phyloP scores from a whole-genome alignment of 2,113 vertebrate genomes.

The Mesembrinibis cayennensis region DNA sequence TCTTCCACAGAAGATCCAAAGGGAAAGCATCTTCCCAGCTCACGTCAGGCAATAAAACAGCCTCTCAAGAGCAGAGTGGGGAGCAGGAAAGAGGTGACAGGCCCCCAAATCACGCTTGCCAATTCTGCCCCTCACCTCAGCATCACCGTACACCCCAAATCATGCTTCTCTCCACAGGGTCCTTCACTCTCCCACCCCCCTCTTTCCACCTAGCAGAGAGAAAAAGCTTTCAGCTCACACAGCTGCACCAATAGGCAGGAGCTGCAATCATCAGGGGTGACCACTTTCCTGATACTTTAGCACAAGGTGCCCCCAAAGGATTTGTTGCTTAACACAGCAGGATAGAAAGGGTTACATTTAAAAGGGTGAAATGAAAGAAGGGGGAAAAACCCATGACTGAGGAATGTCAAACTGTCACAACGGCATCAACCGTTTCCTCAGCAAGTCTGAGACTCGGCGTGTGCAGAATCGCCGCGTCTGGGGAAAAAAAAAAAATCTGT shows the following conservation, averaged over 20 bases:
- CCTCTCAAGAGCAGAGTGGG: rapidly evolving
- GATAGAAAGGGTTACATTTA: not conserved
- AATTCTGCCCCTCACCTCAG: not conserved
- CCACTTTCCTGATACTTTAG: not conserved
- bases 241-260: not conserved
- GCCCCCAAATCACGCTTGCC: rapidly evolving
- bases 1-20: not conserved
- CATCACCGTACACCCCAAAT: not conserved
- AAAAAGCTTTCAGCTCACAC: not conserved
- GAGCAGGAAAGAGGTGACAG: not conserved
- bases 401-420: constrained; percentile 44
- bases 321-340: not conserved
- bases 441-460: constrained; percentile 6
- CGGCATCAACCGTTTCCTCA: constrained; percentile 47
- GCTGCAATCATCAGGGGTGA: not conserved
- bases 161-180: not conserved
- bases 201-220: not conserved
- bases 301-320: not conserved
- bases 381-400: not conserved
- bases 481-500: not conserved
- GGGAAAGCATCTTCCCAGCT: not conserved
- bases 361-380: constrained; percentile 12
- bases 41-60: not conserved
- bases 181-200: not conserved
- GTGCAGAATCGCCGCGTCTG: not conserved